These are phyloP conservation scores for Pangasius larnaudii DNA, from an alignment of 2,797 vertebrate species.

Conservation along the genomic window DNA sequence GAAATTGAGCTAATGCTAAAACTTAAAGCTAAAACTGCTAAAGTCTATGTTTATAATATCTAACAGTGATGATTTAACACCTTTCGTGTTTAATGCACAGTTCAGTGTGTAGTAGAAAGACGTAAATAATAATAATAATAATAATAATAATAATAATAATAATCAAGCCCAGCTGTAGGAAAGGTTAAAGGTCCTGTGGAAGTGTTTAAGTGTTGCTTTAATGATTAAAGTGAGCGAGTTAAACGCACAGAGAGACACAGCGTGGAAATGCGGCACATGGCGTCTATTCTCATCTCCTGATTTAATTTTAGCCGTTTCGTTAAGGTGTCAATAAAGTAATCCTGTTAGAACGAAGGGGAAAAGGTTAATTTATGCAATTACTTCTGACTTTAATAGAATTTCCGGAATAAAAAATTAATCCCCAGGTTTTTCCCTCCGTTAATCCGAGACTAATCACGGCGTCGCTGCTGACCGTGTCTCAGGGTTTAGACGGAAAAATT, in stretches of 20 bases:
- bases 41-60: not conserved
- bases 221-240: not conserved
- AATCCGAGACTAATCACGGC: not conserved
- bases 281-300: not conserved
- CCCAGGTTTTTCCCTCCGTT: not conserved
- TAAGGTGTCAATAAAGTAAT: slow-evolving; percentile 4
- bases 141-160: too few species aligned
- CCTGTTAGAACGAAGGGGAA: not conserved
- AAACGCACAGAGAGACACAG: not conserved
- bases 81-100: not conserved
- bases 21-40: too few species aligned
- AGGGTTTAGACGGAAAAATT: not conserved
- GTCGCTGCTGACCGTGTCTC: too few species aligned
- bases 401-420: not conserved
- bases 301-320: not conserved
- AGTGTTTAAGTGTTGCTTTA: not conserved
- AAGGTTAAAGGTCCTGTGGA: not conserved
- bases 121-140: not conserved
- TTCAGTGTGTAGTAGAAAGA: not conserved
- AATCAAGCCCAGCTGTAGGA: not conserved
- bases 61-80: not conserved
- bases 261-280: not conserved
- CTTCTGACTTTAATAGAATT: not conserved
- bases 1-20: too few species aligned
- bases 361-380: not conserved